These are phyloP conservation scores for Barnardius zonarius DNA, from an alignment of 2,113 vertebrate genomes.

Conservation along the genomic window DNA sequence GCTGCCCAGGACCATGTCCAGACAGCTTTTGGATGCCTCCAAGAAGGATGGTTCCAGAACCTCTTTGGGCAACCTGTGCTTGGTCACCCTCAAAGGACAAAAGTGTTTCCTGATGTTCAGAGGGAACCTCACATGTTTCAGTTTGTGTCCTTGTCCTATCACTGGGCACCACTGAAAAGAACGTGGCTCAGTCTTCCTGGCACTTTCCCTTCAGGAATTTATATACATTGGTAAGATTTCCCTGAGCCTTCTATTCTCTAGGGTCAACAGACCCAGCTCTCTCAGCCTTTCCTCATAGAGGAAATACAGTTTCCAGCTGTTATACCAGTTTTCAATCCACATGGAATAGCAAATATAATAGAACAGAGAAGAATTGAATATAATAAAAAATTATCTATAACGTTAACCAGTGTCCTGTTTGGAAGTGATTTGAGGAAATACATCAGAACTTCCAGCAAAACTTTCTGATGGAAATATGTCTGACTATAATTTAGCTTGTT, in stretches of 20 bases:
- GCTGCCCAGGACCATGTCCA: not conserved
- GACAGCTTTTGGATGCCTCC: not conserved
- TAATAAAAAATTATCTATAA: not conserved
- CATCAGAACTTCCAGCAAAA: not conserved
- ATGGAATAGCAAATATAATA: not conserved
- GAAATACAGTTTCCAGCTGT: not conserved
- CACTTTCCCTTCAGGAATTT: not conserved
- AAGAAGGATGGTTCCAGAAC: fast-evolving
- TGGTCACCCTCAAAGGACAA: not conserved
- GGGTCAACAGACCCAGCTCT: not conserved
- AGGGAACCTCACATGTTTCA: not conserved
- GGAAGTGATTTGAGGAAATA: not conserved
- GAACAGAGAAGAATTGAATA: not conserved
- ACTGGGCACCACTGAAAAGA: not conserved
- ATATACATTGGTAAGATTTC: not conserved
- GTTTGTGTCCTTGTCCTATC: not conserved
- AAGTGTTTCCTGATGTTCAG: not conserved
- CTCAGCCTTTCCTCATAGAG: not conserved
- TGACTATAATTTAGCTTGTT: not conserved
- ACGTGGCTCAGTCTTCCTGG: not conserved
- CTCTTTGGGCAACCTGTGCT: not conserved
- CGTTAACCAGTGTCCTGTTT: not conserved
- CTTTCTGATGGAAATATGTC: not conserved
- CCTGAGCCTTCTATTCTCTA: not conserved
- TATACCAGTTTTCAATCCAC: not conserved